These are phyloP conservation scores for Dasypogon diadema DNA, from an alignment of 2,888 invertebrate species.

Conservation along the genomic window DNA sequence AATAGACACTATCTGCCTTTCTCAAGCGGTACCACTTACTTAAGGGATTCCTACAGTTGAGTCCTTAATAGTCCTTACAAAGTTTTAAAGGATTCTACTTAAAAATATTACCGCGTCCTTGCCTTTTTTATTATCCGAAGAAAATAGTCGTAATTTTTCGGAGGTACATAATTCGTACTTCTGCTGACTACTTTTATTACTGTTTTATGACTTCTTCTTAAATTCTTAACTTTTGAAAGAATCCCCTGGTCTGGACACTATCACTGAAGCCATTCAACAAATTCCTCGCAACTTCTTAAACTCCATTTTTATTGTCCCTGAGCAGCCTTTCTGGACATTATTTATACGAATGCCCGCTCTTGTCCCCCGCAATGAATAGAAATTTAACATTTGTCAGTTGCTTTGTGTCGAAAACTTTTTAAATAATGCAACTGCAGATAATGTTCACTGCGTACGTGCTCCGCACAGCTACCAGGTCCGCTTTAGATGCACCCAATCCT, in stretches of 20 bases:
- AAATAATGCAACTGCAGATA: constrained; percentile 3
- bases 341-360: background rate
- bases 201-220: constrained; percentile 18
- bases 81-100: no score
- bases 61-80: no score
- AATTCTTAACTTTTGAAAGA: background rate
- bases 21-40: no score
- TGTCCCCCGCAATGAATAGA: no score
- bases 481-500: constrained; percentile 14
- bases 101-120: no score
- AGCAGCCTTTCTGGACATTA: constrained; percentile 18
- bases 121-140: background rate
- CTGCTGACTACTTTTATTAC: constrained; percentile 36
- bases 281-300: constrained; percentile 24
- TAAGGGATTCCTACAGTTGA: no score
- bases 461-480: background rate
- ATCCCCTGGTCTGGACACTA: background rate
- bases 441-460: constrained; percentile 14
- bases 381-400: no score
- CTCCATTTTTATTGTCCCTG: constrained; percentile 26
- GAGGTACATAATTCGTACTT: constrained; percentile 2
- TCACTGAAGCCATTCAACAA: constrained; percentile 5
- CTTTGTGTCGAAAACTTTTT: background rate
- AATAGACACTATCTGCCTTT: no score
- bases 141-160: constrained; percentile 13